Base-by-base conservation (phyloP, 2,113 vertebrate species). In the Crocuta crocuta region DNA sequence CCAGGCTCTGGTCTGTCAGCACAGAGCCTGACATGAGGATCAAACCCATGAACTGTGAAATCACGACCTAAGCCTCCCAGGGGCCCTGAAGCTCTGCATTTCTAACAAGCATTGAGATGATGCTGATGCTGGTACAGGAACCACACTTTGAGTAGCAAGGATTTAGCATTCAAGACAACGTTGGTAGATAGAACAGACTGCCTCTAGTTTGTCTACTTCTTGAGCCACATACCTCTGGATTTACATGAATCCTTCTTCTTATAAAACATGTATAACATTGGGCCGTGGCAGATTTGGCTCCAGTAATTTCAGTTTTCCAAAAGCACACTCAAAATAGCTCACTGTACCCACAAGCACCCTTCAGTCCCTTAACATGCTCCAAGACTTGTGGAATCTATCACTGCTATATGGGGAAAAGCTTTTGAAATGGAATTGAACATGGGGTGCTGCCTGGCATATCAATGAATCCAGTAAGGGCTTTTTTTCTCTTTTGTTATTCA, bases 241-340 rank as follows among this genome's bases (percentile, higher is more conserved):
- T 90, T 96, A 88, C 39, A 93, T 73, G 73, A 92, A 65, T 97
- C 45, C 76, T 96, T 97, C 82, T 92, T 63, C 83, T 98, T 86
- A 82, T 92, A 97, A 95, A 96, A 93, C 79, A 97, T 76, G 83
- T 80, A 92, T 87, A 63, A 33, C 15, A 81, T 21, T 92, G 95
- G 83, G 45, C 39, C 68, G 94, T 96, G 87, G 91, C 45, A 94
- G 90, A 74, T 92, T 97, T 98, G 97, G 85, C 96, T 98, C 90
- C 43, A 79, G 89, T 80, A 93, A 95, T 93, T 97, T 97, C 50
- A 89, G 91, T 92, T 97, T 96, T 85, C 81, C 84, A 65, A 95
- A 95, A 19, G 39, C 48, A 97, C 48, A 92, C 45, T 97, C 94
- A 97, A 73, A 98, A 98, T 92, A 98, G 96, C 58, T 88, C 86